Base-by-base conservation (phyloP, 92 coral and sea anemone genomes). In the Palythoa caribaeorum region DNA sequence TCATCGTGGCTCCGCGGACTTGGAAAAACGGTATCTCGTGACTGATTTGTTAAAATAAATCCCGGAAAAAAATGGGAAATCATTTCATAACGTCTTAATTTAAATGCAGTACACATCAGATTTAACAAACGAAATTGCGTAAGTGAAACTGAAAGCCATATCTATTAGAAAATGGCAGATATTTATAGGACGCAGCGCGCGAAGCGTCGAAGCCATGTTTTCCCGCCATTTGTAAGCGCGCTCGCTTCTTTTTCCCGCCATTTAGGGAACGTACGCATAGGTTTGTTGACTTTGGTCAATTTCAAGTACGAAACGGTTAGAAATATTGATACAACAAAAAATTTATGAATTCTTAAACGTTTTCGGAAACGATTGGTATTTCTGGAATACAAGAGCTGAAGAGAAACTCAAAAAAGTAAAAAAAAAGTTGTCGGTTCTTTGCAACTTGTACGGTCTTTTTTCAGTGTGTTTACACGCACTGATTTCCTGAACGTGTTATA, bases 211-310 rank as follows among this genome's bases (percentile, higher is more conserved):
- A 72, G 87, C 74, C 72, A 69, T 21, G 80, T 44, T 71, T 71
- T 71, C 74, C 68, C 62, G 57, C 38, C 54, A 73, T 7, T 44
- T 44, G 50, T 38, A 21, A 1, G 16, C 50, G 28, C 52, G 74
- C 37, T 20, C 38, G 72, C 36, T 37, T n/a, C 47, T 71, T 71
- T 68, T 71, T 71, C 75, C 75, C 75, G 75, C 75, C 75, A 71
- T 71, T 71, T 21, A 35, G 50, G 50, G 50, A 44, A 44, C 50
- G 50, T 44, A 44, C 50, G 50, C 50, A 44, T 6, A 44, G 50
- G 50, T 44, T 44, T 44, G 50, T 59, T 59, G 65, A 59, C 5
- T 1, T 59, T 1, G 65, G 16, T 59, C 65, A 59, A 1, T 14
- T 59, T 59, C 20, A 59, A 59, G 17, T 11, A 17, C 19, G 65